A percentile compares a stretch with the other conserved stretches of the same genome.
Conservation (phyloP, 2,797 vertebrate species). For the Lerista edwardsae region DNA sequence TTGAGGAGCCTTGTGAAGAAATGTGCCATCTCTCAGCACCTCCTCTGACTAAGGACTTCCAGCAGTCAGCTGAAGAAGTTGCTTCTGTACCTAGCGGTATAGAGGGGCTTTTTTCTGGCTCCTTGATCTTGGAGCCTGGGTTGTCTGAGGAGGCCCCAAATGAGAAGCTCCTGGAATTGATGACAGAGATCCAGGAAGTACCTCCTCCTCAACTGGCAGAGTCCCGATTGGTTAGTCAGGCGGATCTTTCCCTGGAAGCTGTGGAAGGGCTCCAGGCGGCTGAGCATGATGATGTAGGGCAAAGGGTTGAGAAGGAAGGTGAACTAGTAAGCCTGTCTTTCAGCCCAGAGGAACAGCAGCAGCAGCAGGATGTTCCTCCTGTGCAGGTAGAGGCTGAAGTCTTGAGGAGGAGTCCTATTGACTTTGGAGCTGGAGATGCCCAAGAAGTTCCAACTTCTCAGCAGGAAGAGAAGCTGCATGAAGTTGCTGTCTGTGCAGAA, state of each 20-base stretch:
- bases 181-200: not conserved
- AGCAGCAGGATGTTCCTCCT: not conserved
- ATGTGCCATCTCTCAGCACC: not conserved
- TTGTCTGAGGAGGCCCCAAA: conserved; percentile 76
- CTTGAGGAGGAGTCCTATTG: not conserved
- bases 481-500: not conserved
- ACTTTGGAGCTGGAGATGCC: not conserved
- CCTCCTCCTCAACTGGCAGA: not conserved
- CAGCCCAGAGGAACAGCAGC: not conserved
- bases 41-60: conserved; percentile 69
- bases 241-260: conserved; percentile 75
- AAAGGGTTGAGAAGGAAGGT: conserved; percentile 64
- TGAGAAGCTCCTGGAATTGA: conserved; percentile 76
- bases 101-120: conserved; percentile 62
- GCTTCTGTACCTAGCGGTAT: not conserved
- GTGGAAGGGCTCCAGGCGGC: conserved; percentile 75
- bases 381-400: not conserved
- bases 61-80: conserved; percentile 2
- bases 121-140: not conserved
- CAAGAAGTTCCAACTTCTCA: not conserved
- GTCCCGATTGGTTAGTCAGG: not conserved
- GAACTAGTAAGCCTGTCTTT: not conserved
- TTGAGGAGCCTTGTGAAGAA: conserved; percentile 1
- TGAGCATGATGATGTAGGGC: conserved; percentile 68
- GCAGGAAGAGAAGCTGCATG: not conserved